These are phyloP conservation scores for Xylota segnis DNA, from an alignment of 2,888 invertebrate genomes.

Conservation along the genomic window DNA sequence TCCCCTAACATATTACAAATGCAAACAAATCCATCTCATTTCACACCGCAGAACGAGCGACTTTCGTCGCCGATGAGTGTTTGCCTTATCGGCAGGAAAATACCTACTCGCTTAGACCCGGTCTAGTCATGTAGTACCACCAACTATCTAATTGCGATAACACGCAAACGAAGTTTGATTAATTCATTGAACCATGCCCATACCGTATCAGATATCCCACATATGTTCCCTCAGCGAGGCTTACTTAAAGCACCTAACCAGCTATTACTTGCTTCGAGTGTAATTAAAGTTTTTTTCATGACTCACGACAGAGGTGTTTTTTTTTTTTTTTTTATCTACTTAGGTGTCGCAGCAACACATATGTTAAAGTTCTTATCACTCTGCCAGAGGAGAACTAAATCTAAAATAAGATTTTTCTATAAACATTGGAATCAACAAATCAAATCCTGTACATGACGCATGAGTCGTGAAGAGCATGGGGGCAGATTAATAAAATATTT, in stretches of 20 bases:
- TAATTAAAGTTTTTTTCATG: conserved; percentile 12
- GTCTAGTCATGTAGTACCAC: not conserved
- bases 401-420: not conserved
- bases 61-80: not conserved
- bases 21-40: too few relatives aligned
- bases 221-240: not conserved
- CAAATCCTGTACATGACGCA: conserved; percentile 25
- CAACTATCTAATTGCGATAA: conserved; percentile 15
- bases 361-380: conserved; percentile 21
- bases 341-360: not conserved
- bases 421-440: conserved; percentile 10
- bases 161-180: conserved; percentile 2
- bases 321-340: not conserved
- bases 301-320: conserved; percentile 10
- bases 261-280: conserved; percentile 11
- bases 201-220: not conserved
- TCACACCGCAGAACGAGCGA: too few relatives aligned
- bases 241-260: not conserved
- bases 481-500: not conserved
- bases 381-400: not conserved
- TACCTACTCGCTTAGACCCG: not conserved
- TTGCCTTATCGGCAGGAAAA: not conserved
- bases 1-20: too few relatives aligned
- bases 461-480: not conserved
- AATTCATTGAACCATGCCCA: conserved; percentile 10